Evolutionary conservation across 2,888 invertebrate species (phyloP).

Genomic region (Drosophila gaucha): DNA sequence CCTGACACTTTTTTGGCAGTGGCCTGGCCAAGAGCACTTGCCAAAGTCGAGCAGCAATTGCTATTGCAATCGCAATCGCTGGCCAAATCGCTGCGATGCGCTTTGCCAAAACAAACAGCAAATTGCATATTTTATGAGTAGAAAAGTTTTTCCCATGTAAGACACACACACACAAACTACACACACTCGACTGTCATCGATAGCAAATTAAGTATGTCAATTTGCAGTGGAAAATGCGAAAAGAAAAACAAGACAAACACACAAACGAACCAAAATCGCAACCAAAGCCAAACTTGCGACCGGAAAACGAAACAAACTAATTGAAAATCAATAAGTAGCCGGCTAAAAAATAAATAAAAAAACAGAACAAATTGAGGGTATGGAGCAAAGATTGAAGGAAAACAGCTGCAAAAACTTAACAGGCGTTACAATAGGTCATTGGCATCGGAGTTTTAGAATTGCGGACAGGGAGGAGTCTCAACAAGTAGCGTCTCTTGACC

Average conservation of each 20-base stretch:
- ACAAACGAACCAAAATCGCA: conserved; percentile 43
- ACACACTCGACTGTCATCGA: conserved; percentile 36
- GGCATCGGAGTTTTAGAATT: conserved; percentile 16
- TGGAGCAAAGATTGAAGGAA: conserved; percentile 49
- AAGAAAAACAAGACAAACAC: conserved; percentile 27
- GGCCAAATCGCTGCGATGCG: conserved; percentile 68
- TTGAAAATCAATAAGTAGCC: conserved; percentile 74
- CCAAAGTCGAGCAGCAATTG: conserved; percentile 61
- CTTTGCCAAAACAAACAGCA: conserved; percentile 59
- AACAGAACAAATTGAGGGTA: conserved; percentile 21
- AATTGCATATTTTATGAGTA: conserved; percentile 76
- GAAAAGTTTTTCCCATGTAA: conserved; percentile 64
- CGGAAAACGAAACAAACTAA: conserved; percentile 65
- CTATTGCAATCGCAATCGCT: conserved; percentile 36
- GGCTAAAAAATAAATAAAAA: conserved; percentile 20
- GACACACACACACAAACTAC: conserved; percentile 31
- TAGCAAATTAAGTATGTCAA: conserved; percentile 77
- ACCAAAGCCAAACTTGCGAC: conserved; percentile 46
- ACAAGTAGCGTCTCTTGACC: conserved; percentile 23
- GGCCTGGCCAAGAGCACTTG: conserved; percentile 42
- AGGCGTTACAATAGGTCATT: conserved; percentile 38
- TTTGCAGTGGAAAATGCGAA: conserved; percentile 58
- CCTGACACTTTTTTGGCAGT: conserved; percentile 75
- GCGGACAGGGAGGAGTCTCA: neutral
- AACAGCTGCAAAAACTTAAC: conserved; percentile 23